phyloP scores from a whole-genome alignment of 2,113 vertebrate species.

The Engystomops pustulosus region DNA sequence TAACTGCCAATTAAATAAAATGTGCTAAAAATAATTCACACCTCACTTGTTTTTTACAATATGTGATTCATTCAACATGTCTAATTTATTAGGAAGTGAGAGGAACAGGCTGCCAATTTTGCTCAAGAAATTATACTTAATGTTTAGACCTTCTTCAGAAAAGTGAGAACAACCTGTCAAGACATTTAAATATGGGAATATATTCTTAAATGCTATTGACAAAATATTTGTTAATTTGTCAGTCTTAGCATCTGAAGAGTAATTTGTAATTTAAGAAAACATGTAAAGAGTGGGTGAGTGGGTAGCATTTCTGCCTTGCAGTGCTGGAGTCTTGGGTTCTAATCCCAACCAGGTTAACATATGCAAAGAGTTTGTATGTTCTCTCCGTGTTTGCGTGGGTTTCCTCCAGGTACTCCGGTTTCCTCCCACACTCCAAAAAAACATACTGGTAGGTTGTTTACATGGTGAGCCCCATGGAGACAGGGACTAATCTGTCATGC shows the following conservation, averaged over 20 bases:
- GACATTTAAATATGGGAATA: not conserved
- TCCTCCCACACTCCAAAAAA: too few relatives aligned
- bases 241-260: not conserved
- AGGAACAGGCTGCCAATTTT: not conserved
- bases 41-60: not conserved
- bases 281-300: too few relatives aligned
- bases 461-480: too few relatives aligned
- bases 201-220: not conserved
- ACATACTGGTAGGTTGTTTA: too few relatives aligned
- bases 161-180: conserved; percentile 1
- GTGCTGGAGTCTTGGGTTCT: too few relatives aligned
- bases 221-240: not conserved
- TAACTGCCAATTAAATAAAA: conserved; percentile 18
- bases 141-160: not conserved
- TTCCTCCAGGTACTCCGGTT: too few relatives aligned
- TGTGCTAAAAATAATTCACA: conserved; percentile 24
- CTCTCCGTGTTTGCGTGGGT: too few relatives aligned
- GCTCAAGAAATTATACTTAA: not conserved
- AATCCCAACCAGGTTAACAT: too few relatives aligned
- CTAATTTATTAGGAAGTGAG: not conserved
- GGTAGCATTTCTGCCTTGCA: too few relatives aligned
- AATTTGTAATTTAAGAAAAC: too few relatives aligned
- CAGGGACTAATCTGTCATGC: too few relatives aligned
- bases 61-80: conserved; percentile 22
- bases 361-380: too few relatives aligned